A percentile compares a stretch with the other conserved stretches of the same genome.
These are phyloP conservation scores for Chaetophractus vellerosus DNA, from an alignment of 2,797 vertebrate species.

Conservation along the genomic window DNA sequence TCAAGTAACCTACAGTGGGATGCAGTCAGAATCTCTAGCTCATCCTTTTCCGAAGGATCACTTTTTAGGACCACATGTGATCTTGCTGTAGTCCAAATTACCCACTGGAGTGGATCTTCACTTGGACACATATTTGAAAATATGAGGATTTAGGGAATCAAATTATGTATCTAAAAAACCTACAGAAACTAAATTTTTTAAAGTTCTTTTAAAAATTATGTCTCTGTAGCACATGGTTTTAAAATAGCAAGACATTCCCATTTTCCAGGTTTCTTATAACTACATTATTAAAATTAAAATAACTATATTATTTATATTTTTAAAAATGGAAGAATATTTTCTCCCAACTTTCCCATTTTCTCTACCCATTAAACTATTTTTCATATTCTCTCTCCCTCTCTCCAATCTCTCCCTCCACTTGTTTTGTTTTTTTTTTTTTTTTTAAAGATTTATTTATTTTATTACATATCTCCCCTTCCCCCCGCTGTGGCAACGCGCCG, in stretches of 20 bases:
- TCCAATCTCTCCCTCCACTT: not conserved
- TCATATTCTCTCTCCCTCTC: not conserved
- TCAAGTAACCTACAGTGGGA: not conserved
- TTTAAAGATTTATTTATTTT: too few relatives aligned
- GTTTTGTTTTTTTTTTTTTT: too few relatives aligned
- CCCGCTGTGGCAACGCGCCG: too few relatives aligned
- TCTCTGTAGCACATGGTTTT: not conserved
- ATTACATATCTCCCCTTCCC: too few relatives aligned
- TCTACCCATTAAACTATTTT: not conserved
- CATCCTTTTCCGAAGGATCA: not conserved
- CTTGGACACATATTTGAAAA: not conserved
- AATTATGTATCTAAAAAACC: not conserved
- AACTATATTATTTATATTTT: not conserved
- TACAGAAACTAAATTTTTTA: not conserved
- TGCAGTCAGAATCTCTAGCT: not conserved
- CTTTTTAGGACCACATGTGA: not conserved
- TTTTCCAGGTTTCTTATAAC: not conserved
- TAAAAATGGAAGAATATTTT: not conserved
- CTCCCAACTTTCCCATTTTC: not conserved
- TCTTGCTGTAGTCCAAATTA: not conserved
- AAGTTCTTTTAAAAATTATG: not conserved
- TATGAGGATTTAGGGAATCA: not conserved
- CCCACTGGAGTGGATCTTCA: not conserved
- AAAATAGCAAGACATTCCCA: not conserved
- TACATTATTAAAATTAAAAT: slow-evolving; percentile 37